A percentile compares a stretch with the other conserved stretches of the same genome.
Evolutionary conservation across 1,140 invertebrate genomes (phyloP).

Genomic region (Sweltsa coloradensis): DNA sequence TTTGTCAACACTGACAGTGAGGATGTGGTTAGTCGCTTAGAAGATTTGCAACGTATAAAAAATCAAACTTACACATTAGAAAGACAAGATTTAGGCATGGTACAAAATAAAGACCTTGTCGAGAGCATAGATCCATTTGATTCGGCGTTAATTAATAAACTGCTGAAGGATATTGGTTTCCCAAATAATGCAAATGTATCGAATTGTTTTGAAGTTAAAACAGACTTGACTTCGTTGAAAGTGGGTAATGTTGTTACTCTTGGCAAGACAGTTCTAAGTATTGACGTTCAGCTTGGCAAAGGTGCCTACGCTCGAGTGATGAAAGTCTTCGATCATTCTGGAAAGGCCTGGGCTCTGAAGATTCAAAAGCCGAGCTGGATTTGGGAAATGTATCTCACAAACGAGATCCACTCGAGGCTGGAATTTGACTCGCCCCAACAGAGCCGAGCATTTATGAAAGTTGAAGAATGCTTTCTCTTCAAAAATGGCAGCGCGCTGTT

Average conservation of each 20-base stretch:
- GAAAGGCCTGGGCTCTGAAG: constrained; percentile 3
- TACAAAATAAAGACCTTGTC: background rate
- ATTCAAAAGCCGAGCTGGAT: constrained; percentile 7
- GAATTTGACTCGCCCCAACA: background rate
- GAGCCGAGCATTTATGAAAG: constrained; percentile 2
- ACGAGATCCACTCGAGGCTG: background rate
- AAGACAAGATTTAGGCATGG: too few species aligned
- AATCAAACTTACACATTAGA: too few species aligned
- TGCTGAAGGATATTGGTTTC: background rate
- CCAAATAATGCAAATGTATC: too few species aligned
- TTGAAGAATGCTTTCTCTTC: background rate
- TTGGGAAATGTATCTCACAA: constrained; percentile 6
- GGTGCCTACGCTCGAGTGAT: constrained; percentile 6
- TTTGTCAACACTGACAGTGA: too few species aligned
- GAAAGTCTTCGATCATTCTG: background rate
- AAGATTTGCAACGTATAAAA: too few species aligned
- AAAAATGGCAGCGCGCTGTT: constrained; percentile 4
- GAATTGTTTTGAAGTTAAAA: background rate
- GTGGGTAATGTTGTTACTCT: background rate
- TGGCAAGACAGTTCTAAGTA: background rate
- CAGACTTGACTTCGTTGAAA: background rate
- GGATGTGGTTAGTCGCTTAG: too few species aligned
- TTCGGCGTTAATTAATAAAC: background rate
- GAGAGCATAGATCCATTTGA: constrained; percentile 3
- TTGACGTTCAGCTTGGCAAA: background rate